These are phyloP conservation scores for Mayetiola destructor DNA, from an alignment of 2,888 invertebrate species.

Conservation along the genomic window DNA sequence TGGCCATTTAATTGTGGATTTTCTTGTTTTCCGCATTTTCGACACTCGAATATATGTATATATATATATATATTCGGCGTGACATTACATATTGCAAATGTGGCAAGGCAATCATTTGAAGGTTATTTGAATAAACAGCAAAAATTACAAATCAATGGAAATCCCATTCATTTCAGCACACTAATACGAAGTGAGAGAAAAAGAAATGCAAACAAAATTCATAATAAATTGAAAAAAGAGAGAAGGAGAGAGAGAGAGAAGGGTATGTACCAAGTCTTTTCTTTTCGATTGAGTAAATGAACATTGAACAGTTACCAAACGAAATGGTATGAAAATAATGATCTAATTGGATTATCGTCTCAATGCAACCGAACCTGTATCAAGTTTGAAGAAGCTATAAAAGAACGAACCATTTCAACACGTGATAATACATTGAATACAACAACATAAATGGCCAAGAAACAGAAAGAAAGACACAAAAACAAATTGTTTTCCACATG, in stretches of 20 bases:
- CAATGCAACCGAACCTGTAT: neutral
- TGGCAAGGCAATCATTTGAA: too few relatives aligned
- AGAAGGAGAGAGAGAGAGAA: neutral
- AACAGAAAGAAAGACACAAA: neutral
- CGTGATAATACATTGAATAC: neutral
- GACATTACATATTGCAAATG: too few relatives aligned
- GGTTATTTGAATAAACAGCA: neutral
- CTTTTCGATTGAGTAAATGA: too few relatives aligned
- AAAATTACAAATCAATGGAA: neutral
- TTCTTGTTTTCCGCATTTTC: too few relatives aligned
- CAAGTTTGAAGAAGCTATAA: conserved; percentile 10
- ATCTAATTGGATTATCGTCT: conserved; percentile 11
- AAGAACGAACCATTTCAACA: neutral
- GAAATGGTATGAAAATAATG: neutral
- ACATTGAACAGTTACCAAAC: neutral
- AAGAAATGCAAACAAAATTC: too few relatives aligned
- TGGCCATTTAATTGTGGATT: too few relatives aligned
- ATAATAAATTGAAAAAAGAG: too few relatives aligned
- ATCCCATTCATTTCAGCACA: neutral
- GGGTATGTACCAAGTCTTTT: too few relatives aligned
- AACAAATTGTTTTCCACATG: too few relatives aligned
- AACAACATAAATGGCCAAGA: neutral
- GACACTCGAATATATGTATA: too few relatives aligned
- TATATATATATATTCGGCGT: too few relatives aligned
- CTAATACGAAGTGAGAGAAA: neutral